Conservation (phyloP, 64 coral and sea anemone species). For the Porites lutea region DNA sequence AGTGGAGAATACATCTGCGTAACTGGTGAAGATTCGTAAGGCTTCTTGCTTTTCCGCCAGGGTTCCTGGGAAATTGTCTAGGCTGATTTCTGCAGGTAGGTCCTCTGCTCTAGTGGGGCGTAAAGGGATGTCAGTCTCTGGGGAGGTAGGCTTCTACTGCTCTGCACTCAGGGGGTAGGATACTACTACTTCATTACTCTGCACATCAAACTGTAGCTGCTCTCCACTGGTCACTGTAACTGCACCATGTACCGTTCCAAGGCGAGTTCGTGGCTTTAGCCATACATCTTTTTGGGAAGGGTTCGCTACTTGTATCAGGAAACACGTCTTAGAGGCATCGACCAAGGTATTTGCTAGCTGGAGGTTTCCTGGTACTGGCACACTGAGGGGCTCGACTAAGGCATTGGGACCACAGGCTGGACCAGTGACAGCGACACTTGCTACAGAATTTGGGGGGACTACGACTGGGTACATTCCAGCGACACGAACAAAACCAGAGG, state of each 20-base stretch:
- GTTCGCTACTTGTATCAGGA: constrained; percentile 33
- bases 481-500: constrained; percentile 41
- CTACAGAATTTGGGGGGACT: constrained; percentile 32
- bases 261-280: constrained; percentile 57
- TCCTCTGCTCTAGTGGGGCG: too few relatives aligned
- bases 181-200: constrained; percentile 47
- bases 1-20: too few relatives aligned
- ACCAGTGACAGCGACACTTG: constrained; percentile 23
- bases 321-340: constrained; percentile 37
- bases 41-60: constrained; percentile 34
- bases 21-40: constrained; percentile 24
- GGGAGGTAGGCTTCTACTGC: neutral
- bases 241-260: constrained; percentile 47
- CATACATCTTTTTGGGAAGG: constrained; percentile 39
- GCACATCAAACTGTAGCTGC: too few relatives aligned
- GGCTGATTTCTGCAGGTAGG: constrained; percentile 40
- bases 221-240: too few relatives aligned
- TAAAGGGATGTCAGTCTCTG: too few relatives aligned
- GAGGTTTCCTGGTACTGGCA: constrained; percentile 51
- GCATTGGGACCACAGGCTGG: constrained; percentile 52
- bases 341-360: constrained; percentile 69
- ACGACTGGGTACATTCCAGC: constrained; percentile 19
- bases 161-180: constrained; percentile 6
- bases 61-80: constrained; percentile 54
- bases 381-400: constrained; percentile 33